Percentiles rank a stretch among this genome's conserved stretches.
Evolutionary conservation across 2,888 invertebrate genomes (phyloP).

Genomic region (Drosophila anomalata): DNA sequence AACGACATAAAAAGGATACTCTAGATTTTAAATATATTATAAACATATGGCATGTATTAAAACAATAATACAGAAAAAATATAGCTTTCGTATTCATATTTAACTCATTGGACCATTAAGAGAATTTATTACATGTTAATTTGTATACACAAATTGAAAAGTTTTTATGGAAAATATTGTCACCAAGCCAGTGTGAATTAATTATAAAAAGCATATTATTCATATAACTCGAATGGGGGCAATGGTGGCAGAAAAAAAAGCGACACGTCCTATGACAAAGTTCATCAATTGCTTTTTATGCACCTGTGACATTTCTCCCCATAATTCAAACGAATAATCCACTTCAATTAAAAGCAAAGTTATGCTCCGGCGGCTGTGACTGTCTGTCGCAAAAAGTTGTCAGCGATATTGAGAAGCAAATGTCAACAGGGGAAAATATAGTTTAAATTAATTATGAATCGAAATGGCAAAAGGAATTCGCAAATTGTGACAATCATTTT

Average conservation of each 20-base stretch:
- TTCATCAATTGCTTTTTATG: slow-evolving; percentile 32
- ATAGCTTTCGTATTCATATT: slow-evolving; percentile 3
- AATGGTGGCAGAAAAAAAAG: slow-evolving; percentile 8
- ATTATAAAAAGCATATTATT: slow-evolving; percentile 9
- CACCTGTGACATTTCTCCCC: slow-evolving; percentile 14
- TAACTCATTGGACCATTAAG: slow-evolving; percentile 21
- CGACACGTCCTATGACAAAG: slow-evolving; percentile 26
- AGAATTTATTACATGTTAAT: slow-evolving; percentile 44
- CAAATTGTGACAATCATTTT: slow-evolving; percentile 38
- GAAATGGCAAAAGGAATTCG: slow-evolving; percentile 22
- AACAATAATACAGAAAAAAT: background rate
- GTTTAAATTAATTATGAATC: slow-evolving; percentile 38
- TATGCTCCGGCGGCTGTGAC: slow-evolving; percentile 34
- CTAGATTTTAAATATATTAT: slow-evolving; percentile 17
- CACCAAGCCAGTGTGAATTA: slow-evolving; percentile 27
- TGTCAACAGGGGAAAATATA: slow-evolving; percentile 31
- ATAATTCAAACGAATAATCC: slow-evolving; percentile 37
- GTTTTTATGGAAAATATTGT: slow-evolving; percentile 21
- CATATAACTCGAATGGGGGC: background rate
- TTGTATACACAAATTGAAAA: slow-evolving; percentile 38
- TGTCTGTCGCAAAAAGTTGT: slow-evolving; percentile 36
- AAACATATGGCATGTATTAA: slow-evolving; percentile 28
- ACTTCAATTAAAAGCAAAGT: slow-evolving; percentile 43
- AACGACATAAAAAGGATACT: background rate
- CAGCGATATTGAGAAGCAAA: slow-evolving; percentile 34